Conservation (phyloP, 2,113 vertebrate genomes). For the Crotalus horridus region DNA sequence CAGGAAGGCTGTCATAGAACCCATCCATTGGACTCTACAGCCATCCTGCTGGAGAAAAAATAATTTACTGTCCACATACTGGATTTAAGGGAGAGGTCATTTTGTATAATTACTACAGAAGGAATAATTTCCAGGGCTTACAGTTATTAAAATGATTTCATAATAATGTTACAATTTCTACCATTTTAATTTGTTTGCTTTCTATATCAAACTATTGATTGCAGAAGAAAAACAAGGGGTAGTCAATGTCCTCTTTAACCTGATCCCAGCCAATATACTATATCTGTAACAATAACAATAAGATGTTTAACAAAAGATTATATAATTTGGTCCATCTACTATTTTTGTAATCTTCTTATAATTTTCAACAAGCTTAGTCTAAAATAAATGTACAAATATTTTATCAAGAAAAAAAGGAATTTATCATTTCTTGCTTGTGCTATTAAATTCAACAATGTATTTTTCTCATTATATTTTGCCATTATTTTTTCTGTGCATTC, state of each 20-base stretch:
- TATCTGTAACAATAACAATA: background rate
- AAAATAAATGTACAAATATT: background rate
- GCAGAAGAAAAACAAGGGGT: too few relatives aligned
- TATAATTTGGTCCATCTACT: background rate
- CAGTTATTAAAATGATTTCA: background rate
- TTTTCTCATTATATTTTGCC: background rate
- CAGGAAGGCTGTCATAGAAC: too few relatives aligned
- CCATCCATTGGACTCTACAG: too few relatives aligned
- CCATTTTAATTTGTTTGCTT: background rate
- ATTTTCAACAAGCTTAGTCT: background rate
- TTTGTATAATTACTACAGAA: background rate
- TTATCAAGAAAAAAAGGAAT: background rate
- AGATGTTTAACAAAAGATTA: background rate
- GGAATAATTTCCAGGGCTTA: background rate
- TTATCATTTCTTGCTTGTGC: background rate
- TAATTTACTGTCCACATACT: background rate
- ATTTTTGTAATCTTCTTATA: background rate
- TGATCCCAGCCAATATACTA: background rate
- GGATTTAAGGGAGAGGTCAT: background rate
- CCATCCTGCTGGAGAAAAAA: too few relatives aligned
- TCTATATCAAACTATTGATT: too few relatives aligned
- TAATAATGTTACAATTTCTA: background rate
- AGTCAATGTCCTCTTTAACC: background rate
- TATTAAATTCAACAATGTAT: background rate
- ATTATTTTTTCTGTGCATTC: background rate